Evolutionary conservation across 2,113 vertebrate genomes (phyloP).

Genomic region (Silurus glanis): DNA sequence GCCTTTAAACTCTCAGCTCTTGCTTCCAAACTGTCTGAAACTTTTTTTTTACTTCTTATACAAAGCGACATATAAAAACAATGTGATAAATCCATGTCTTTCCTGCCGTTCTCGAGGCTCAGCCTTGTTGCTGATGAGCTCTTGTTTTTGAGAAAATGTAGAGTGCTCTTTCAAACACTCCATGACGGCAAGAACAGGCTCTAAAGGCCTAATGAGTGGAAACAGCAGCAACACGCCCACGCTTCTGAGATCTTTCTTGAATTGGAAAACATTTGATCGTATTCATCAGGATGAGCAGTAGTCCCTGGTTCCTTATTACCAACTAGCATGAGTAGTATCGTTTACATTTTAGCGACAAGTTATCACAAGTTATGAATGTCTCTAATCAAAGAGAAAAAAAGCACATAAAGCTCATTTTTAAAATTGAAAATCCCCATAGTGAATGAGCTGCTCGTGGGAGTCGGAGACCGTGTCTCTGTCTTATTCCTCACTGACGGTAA

Average conservation of each 20-base stretch:
- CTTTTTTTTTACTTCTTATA: background rate
- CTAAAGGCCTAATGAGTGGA: constrained; percentile 16
- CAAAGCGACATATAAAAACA: background rate
- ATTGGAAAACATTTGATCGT: background rate
- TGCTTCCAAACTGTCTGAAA: background rate
- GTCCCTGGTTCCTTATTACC: background rate
- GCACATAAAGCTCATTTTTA: too few species aligned
- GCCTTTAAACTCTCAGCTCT: background rate
- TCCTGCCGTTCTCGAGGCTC: background rate
- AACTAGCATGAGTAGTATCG: background rate
- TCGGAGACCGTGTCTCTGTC: too few species aligned
- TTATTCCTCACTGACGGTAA: too few species aligned
- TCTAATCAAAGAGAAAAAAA: too few species aligned
- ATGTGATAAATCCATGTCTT: constrained; percentile 30
- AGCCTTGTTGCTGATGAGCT: constrained; percentile 16
- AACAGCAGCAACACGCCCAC: background rate
- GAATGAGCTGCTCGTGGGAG: too few species aligned
- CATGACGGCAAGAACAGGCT: constrained; percentile 11
- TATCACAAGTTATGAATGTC: too few species aligned
- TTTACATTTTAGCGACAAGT: too few species aligned
- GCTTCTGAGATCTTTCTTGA: constrained; percentile 30
- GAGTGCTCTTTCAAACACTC: constrained; percentile 50
- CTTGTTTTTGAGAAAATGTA: constrained; percentile 48
- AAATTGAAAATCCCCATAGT: too few species aligned
- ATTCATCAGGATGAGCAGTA: background rate